These are phyloP conservation scores for Helarctos malayanus DNA, from an alignment of 2,797 vertebrate species.

Conservation along the genomic window DNA sequence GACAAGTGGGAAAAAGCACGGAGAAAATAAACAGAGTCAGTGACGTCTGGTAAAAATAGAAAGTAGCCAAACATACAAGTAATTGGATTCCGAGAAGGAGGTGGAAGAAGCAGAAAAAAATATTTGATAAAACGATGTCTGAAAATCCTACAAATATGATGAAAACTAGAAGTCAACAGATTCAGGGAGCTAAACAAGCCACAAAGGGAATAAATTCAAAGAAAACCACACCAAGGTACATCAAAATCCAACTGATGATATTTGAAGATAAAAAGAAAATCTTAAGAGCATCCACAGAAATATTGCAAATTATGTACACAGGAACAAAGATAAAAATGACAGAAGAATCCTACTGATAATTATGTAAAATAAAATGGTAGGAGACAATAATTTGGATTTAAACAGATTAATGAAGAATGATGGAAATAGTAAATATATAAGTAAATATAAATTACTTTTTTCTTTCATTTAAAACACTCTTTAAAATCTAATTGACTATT, in stretches of 20 bases:
- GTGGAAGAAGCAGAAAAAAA: background rate
- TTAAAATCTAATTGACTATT: background rate
- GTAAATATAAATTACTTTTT: background rate
- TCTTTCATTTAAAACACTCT: background rate
- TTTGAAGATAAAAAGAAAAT: background rate
- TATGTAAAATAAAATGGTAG: background rate
- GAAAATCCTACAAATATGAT: background rate
- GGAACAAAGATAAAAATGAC: background rate
- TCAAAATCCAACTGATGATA: background rate
- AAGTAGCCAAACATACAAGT: background rate
- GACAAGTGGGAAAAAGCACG: fast-evolving
- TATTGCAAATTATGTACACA: background rate
- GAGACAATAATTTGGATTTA: background rate
- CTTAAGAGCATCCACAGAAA: background rate
- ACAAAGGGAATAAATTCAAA: background rate
- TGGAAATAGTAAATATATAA: background rate
- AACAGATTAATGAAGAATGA: background rate
- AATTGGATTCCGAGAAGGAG: background rate
- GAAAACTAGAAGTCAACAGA: background rate
- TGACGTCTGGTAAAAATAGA: background rate
- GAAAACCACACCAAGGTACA: background rate
- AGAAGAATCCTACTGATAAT: background rate
- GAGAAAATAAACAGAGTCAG: background rate
- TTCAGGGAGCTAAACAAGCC: background rate
- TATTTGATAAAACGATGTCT: background rate